Evolutionary conservation across 2,888 invertebrate genomes (phyloP).

Genomic region (Alloscopus bannaensis): DNA sequence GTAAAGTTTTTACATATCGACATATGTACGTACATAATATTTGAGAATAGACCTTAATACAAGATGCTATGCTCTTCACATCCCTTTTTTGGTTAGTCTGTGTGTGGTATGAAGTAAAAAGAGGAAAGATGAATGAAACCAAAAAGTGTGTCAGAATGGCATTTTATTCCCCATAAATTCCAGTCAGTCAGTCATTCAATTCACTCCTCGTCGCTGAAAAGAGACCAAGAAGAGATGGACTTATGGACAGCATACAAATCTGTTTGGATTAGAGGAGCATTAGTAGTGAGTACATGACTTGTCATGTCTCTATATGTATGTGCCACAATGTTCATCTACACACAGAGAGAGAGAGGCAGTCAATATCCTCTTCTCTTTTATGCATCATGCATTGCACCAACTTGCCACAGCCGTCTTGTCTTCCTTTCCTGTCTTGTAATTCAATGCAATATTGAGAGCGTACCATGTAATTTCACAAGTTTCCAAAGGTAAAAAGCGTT

Average conservation of each 20-base stretch:
- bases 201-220: constrained; percentile 56
- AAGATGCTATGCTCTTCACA: no score
- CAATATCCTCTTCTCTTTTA: neutral
- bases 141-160: constrained; percentile 66
- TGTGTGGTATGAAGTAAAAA: no score
- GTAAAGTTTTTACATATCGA: neutral
- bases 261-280: constrained; percentile 58
- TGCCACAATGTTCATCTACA: constrained; percentile 1
- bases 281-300: constrained; percentile 30
- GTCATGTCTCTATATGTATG: constrained; percentile 10
- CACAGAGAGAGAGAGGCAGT: neutral
- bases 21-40: neutral
- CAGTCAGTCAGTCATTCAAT: constrained; percentile 65
- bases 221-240: constrained; percentile 51
- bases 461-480: constrained; percentile 49
- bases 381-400: constrained; percentile 16
- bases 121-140: constrained; percentile 60
- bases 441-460: constrained; percentile 40
- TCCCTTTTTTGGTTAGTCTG: no score
- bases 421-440: constrained; percentile 45
- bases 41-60: no score
- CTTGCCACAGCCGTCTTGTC: neutral
- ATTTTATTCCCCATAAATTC: constrained; percentile 65
- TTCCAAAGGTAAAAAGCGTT: constrained; percentile 17
- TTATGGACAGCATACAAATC: constrained; percentile 66